A percentile compares a stretch with the other conserved stretches of the same genome.
phyloP scores from a whole-genome alignment of 2,113 vertebrate species.

The Chloropsis cyanopogon region DNA sequence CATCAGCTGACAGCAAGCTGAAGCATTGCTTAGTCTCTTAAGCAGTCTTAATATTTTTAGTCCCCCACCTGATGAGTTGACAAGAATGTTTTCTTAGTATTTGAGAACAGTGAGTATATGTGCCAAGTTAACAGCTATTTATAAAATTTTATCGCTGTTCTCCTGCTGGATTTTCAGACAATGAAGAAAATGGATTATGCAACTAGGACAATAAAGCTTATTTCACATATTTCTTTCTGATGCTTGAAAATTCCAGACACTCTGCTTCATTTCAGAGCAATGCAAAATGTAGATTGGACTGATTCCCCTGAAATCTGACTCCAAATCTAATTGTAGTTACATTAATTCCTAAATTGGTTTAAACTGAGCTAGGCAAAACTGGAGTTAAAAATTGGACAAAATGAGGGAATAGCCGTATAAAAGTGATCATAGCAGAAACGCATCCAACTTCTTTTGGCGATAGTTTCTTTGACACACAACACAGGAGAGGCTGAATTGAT shows the following conservation, averaged over 20 bases:
- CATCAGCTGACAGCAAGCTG: not conserved
- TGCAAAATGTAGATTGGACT: not conserved
- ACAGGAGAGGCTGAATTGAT: not conserved
- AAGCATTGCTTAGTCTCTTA: constrained; percentile 2
- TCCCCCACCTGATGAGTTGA: not conserved
- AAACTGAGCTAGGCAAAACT: not conserved
- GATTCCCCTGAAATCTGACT: not conserved
- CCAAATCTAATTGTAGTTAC: not conserved
- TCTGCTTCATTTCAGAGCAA: not conserved
- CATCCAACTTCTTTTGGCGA: not conserved
- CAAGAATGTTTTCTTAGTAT: not conserved
- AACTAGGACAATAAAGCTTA: not conserved
- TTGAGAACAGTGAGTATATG: not conserved
- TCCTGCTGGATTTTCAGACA: not conserved
- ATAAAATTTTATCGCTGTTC: not conserved
- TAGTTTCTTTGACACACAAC: not conserved
- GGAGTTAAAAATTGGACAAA: not conserved
- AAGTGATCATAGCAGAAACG: not conserved
- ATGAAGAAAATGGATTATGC: not conserved
- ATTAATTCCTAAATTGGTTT: not conserved
- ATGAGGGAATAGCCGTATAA: not conserved
- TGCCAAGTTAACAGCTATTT: not conserved
- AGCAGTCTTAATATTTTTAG: not conserved
- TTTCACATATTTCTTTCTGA: not conserved
- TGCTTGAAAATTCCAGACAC: not conserved